Percentiles rank a stretch among this genome's conserved stretches.
Evolutionary conservation across 2,113 vertebrate species (phyloP).

Genomic region (Parotia lawesii): DNA sequence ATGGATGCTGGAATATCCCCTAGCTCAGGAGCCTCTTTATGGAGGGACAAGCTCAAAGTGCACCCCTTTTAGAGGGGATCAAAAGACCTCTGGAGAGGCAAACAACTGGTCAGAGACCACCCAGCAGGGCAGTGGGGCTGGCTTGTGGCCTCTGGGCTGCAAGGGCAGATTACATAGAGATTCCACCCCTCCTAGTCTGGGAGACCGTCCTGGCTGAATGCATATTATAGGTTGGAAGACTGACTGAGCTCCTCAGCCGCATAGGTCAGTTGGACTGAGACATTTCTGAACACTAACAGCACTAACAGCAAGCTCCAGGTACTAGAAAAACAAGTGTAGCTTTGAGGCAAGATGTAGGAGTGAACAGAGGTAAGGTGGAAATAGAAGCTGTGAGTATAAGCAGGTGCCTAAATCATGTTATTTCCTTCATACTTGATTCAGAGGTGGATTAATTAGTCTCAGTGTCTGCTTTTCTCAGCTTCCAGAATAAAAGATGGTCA

Average conservation of each 20-base stretch:
- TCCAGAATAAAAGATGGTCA: background rate
- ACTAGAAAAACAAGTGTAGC: background rate
- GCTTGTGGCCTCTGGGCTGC: background rate
- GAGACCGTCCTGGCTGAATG: background rate
- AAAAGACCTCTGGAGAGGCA: background rate
- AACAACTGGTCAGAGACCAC: background rate
- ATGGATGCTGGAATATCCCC: background rate
- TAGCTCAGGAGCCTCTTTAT: background rate
- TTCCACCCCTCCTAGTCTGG: background rate
- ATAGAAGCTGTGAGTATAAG: background rate
- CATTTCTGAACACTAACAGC: background rate
- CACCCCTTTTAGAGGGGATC: background rate
- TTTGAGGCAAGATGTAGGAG: background rate
- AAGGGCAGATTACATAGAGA: background rate
- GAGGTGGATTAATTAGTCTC: background rate
- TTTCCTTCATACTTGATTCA: background rate
- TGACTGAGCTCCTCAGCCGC: background rate
- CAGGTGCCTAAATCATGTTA: background rate
- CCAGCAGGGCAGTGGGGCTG: background rate
- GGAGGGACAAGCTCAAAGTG: background rate
- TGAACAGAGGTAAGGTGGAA: background rate
- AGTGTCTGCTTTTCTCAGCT: background rate
- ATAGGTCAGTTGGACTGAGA: background rate
- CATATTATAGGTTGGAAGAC: background rate
- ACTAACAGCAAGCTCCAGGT: background rate